Evolutionary conservation across 2,888 invertebrate genomes (phyloP), one percentile per base, ranked within the genome.

Genomic region (Nomada ferruginata): DNA sequence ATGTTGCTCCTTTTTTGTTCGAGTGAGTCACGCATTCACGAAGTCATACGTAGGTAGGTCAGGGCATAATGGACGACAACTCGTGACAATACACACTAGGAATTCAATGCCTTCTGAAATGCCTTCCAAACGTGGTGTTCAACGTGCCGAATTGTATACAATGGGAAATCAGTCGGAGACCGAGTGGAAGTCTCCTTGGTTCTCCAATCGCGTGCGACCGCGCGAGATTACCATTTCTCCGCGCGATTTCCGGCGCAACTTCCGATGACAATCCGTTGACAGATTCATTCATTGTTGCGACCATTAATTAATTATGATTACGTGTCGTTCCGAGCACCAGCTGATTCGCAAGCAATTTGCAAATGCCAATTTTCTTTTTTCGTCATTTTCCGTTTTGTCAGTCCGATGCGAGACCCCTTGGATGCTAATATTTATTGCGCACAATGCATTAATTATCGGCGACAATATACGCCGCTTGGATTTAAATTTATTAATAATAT

Each of bases 91-190:
- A 92, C 89, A 89, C 85, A 90, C 85, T 87, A 89, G 89, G 87
- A 90, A 92, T 92, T 90, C 85, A 91, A 91, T 92, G 92, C 92
- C 92, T 93, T 93, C 86, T 84, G 90, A 91, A 91, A 91, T 92
- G 93, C 92, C 93, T 92, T 93, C 89, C 88, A 90, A 87, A 90
- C 87, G 88, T 91, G 90, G 91, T 91, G 90, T 93, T 91, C 90
- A 91, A 89, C 89, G 90, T 91, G 89, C 90, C 91, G 88, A 89
- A 89, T 89, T 83, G 82, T 89, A 87, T 89, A 86, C 87, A 81
- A 84, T 82, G 79, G 79, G 55, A 64, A 82, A 70, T 53, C 75
- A 74, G 59, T 53, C 75, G 76, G 73, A 74, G 88, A 64, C 64
- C 76, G 71, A 57, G 59, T 63, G 71, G 15, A 73, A 74, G 63